Percentiles rank a stretch among this genome's conserved stretches.
Evolutionary conservation across 1,140 invertebrate genomes (phyloP).

Genomic region (Argopecten irradians): DNA sequence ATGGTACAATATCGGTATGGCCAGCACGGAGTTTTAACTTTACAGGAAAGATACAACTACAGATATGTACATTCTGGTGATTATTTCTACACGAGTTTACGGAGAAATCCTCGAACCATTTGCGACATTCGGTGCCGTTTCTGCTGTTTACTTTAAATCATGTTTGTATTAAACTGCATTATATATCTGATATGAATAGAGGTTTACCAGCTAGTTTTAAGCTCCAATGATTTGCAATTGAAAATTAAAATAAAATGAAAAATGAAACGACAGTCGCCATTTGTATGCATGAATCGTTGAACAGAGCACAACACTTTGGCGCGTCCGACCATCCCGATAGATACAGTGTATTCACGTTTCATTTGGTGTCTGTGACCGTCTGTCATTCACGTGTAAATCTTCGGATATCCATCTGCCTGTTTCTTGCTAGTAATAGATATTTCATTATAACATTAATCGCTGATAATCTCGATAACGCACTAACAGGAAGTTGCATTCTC

Average conservation of each 20-base stretch:
- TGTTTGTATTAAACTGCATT: constrained; percentile 10
- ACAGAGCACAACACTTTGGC: background rate
- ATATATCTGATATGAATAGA: constrained; percentile 11
- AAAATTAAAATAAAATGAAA: constrained; percentile 14
- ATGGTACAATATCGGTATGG: background rate
- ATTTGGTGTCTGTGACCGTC: background rate
- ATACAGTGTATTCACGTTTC: background rate
- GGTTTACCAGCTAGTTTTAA: constrained; percentile 16
- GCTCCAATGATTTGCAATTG: constrained; percentile 16
- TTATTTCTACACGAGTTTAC: background rate
- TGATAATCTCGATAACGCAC: background rate
- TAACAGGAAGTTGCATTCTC: background rate
- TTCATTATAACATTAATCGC: background rate
- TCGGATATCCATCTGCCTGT: background rate
- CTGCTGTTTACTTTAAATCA: background rate
- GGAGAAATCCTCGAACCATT: background rate
- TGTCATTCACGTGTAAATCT: background rate
- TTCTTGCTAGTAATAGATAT: background rate
- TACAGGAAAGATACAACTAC: background rate
- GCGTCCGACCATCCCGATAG: background rate
- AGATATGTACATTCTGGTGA: background rate
- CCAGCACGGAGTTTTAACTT: background rate
- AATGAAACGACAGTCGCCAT: constrained; percentile 14
- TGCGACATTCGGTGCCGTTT: background rate
- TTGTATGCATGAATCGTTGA: background rate